Evolutionary conservation across 2,888 invertebrate genomes (phyloP).

Genomic region (Lasioglossum figueresi): DNA sequence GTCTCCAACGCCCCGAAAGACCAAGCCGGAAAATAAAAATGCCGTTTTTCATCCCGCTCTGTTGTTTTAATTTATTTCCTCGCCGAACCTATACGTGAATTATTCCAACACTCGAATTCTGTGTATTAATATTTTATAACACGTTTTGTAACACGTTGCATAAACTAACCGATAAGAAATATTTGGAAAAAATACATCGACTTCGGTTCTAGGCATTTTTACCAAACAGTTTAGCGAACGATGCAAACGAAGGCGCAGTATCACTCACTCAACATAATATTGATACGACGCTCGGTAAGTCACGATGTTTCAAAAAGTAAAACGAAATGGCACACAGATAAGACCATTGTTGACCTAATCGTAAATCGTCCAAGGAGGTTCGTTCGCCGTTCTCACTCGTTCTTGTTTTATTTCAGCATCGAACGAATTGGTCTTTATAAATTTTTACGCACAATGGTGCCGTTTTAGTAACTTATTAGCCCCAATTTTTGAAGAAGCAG

Average conservation of each 20-base stretch:
- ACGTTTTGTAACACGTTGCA: neutral
- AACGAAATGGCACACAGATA: neutral
- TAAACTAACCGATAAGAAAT: neutral
- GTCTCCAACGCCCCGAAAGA: neutral
- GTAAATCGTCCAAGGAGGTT: neutral
- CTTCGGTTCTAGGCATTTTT: conserved; percentile 65
- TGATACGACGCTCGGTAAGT: conserved; percentile 93
- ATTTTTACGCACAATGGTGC: conserved; percentile 99
- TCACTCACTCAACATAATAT: conserved; percentile 92
- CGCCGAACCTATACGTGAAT: neutral
- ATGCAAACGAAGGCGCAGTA: conserved; percentile 91
- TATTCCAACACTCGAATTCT: neutral
- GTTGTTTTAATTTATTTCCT: conserved; percentile 12
- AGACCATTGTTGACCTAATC: neutral
- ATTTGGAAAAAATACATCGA: neutral
- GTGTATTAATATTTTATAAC: neutral
- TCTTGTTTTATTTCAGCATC: conserved; percentile 87
- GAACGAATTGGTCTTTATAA: conserved; percentile 98
- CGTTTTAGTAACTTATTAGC: conserved; percentile 98
- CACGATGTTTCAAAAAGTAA: neutral
- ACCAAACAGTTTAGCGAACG: conserved; percentile 85
- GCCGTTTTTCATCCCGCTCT: neutral
- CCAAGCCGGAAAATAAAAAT: conserved; percentile 15
- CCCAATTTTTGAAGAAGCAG: conserved; percentile 98
- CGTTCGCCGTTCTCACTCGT: neutral